phyloP scores from a whole-genome alignment of 2,797 vertebrate species.

The Danionella dracula region DNA sequence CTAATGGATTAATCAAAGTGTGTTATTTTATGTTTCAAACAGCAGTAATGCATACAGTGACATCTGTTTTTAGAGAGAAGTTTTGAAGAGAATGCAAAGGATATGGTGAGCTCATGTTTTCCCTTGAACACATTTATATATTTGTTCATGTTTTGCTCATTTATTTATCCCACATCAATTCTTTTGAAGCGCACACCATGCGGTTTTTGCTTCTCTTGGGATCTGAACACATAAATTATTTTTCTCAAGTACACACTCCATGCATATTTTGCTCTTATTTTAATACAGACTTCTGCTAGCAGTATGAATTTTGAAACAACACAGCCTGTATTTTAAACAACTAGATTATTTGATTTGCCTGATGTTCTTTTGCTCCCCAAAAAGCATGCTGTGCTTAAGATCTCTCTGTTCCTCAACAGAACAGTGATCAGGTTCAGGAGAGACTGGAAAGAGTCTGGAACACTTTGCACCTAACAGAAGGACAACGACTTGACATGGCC shows the following conservation, averaged over 20 bases:
- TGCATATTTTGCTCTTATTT: no score
- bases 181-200: no score
- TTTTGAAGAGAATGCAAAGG: constrained; percentile 16
- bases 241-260: no score
- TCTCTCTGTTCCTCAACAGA: background rate
- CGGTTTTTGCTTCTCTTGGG: no score
- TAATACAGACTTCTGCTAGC: background rate
- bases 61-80: constrained; percentile 38
- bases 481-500: constrained; percentile 64
- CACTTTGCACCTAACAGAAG: constrained; percentile 55
- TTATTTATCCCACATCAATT: background rate
- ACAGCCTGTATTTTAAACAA: no score
- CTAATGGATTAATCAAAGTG: background rate
- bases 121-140: background rate
- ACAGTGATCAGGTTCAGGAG: constrained; percentile 51
- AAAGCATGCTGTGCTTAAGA: no score
- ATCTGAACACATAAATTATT: no score
- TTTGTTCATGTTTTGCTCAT: background rate
- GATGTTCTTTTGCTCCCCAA: no score
- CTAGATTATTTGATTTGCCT: no score
- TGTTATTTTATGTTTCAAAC: background rate
- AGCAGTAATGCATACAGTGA: no score
- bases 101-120: constrained; percentile 22
- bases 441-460: constrained; percentile 66
- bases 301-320: background rate